Base-by-base conservation (phyloP, 2,797 vertebrate genomes). In the Takifugu ocellatus region DNA sequence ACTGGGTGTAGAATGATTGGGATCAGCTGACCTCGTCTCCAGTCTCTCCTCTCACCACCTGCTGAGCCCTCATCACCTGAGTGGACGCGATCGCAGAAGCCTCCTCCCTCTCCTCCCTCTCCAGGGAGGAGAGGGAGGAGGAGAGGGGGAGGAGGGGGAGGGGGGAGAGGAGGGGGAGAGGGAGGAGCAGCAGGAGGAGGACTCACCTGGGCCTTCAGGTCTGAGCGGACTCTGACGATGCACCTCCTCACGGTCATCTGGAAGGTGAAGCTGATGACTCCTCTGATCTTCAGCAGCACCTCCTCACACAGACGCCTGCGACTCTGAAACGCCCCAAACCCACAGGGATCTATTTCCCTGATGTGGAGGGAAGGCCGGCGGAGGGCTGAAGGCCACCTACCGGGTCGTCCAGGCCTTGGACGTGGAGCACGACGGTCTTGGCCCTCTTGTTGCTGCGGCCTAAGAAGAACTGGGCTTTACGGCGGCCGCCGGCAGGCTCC, bases 221-320 rank as follows among this genome's bases (percentile, higher is more conserved):
- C 94, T 2, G 94, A 96, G 36, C 94, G 92, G 77, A 96, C 92
- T 57, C 95, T 87, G 39, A 97, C 89, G 62, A 97, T 92, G 0
- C 95, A 96, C 69, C 95, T 93, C 69, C 93, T 95, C 70, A 93
- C 87, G 2, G 91, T 89, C 95, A 97, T 96, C 92, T 96, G 94
- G 88, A 97, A 97, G 31, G 95, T 97, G 89, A 97, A 97, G 85
- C 95, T 97, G 85, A 97, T 96, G 52, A 97, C 95, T 6, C 95
- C 95, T 90, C 93, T 89, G 85, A 96, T 94, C 91, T 93, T 96
- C 89, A 97, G 84, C 86, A 97, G 89, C 25, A 93, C 93, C 65
- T 95, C 95, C 87, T 96, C 95, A 83, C 95, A 97, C 6, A 93
- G 83, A 76, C 90, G 92, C 83, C 94, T 90, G 29, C 94, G 93